These are phyloP conservation scores for Cathartes aura DNA, from an alignment of 2,113 vertebrate species.

Conservation along the genomic window DNA sequence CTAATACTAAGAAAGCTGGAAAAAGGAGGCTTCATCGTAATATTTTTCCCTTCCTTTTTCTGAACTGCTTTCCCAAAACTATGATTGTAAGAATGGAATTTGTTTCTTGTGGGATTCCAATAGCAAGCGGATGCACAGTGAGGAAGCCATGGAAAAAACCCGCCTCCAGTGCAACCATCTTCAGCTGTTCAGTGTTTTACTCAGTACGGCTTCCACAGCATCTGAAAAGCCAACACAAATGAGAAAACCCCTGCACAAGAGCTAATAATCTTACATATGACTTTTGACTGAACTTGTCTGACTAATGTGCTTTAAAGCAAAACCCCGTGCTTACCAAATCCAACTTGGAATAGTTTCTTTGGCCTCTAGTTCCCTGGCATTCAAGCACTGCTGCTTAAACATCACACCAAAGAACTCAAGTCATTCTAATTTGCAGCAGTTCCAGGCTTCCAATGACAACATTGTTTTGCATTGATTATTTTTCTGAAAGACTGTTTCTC, in stretches of 20 bases:
- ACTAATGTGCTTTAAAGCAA: conserved; percentile 51
- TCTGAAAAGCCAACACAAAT: conserved; percentile 38
- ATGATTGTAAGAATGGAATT: neutral
- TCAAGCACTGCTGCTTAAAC: neutral
- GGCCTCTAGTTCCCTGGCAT: neutral
- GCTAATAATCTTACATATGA: conserved; percentile 9
- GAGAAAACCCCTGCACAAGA: conserved; percentile 1
- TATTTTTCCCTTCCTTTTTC: neutral
- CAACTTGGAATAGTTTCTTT: conserved; percentile 40
- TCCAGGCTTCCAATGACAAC: conserved; percentile 9
- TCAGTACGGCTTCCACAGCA: neutral
- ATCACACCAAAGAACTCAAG: neutral
- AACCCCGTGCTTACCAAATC: neutral
- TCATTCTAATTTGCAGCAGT: neutral
- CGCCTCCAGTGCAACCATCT: neutral
- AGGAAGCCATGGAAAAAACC: conserved; percentile 10
- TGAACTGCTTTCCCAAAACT: neutral
- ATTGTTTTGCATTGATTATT: neutral
- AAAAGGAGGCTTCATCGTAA: neutral
- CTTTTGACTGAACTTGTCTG: conserved; percentile 28
- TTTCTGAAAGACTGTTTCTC: neutral
- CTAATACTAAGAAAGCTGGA: neutral
- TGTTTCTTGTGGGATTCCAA: conserved; percentile 37
- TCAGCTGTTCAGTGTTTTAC: conserved; percentile 36
- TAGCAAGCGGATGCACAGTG: neutral